Evolutionary conservation across 2,797 vertebrate species (phyloP).

Genomic region (Mormyrops boulengeri): DNA sequence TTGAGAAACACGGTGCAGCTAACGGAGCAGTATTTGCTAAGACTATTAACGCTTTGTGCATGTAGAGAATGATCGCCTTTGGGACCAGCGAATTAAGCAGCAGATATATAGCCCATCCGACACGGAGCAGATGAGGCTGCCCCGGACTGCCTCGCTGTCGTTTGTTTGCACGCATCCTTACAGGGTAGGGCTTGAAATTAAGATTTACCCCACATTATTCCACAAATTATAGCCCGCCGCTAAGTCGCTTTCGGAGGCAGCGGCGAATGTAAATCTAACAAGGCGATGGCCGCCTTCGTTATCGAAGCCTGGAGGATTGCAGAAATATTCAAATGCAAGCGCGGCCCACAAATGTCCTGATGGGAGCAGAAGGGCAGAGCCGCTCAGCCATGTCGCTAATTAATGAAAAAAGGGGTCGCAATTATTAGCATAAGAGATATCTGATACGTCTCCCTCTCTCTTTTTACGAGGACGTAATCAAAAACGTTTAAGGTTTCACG

Average conservation of each 20-base stretch:
- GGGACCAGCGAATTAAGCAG: not conserved
- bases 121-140: not conserved
- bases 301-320: conserved; percentile 30
- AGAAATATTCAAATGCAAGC: conserved; percentile 40
- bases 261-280: conserved; percentile 14
- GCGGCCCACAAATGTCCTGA: conserved; percentile 37
- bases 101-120: not conserved
- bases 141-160: not conserved
- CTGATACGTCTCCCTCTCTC: conserved; percentile 36
- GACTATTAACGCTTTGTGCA: not conserved
- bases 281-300: conserved; percentile 20
- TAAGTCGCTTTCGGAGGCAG: conserved; percentile 2
- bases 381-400: conserved; percentile 48
- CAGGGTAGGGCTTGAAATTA: not conserved
- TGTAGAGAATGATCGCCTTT: not conserved
- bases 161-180: conserved; percentile 3
- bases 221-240: conserved; percentile 75
- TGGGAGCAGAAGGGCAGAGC: conserved; percentile 45
- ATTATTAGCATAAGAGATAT: conserved; percentile 46
- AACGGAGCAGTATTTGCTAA: not conserved
- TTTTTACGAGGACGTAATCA: conserved; percentile 47
- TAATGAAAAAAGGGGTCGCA: conserved; percentile 42
- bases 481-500: conserved; percentile 55
- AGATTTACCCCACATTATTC: conserved; percentile 47
- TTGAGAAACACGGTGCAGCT: not conserved